Evolutionary conservation across 2,888 invertebrate species (phyloP).

Genomic region (Drosophila anomalata): DNA sequence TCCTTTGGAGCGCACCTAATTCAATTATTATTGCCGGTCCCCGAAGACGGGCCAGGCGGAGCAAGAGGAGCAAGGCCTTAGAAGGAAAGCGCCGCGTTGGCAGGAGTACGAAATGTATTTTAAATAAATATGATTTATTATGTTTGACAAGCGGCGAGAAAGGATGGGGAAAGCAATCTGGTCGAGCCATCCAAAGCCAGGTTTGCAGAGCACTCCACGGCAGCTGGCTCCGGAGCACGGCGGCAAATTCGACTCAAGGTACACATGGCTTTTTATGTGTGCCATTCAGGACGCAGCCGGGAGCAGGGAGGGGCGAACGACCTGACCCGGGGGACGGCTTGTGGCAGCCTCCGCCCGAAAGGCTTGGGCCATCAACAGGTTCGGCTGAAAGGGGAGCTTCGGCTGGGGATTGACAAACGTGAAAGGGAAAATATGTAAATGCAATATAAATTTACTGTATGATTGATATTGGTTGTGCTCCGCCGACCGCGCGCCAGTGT

Average conservation of each 20-base stretch:
- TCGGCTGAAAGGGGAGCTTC: slow-evolving; percentile 14
- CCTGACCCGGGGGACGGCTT: slow-evolving; percentile 50
- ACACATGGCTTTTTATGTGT: slow-evolving; percentile 67
- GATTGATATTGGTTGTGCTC: slow-evolving; percentile 68
- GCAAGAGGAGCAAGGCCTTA: neutral
- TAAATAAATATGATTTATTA: slow-evolving; percentile 78
- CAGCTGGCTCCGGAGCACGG: slow-evolving; percentile 18
- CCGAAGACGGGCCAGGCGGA: neutral
- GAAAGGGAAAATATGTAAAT: slow-evolving; percentile 52
- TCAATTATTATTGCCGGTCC: slow-evolving; percentile 68
- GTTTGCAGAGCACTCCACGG: slow-evolving; percentile 65
- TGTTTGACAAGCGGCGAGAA: slow-evolving; percentile 56
- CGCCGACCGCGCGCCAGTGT: slow-evolving; percentile 21
- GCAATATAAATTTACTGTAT: slow-evolving; percentile 58
- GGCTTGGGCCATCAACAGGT: slow-evolving; percentile 65
- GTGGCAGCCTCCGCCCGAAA: slow-evolving; percentile 28
- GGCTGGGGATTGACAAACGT: slow-evolving; percentile 63
- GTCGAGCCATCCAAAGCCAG: slow-evolving; percentile 58
- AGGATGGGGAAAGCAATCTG: slow-evolving; percentile 51
- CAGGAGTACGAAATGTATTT: slow-evolving; percentile 67
- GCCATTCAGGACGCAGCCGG: neutral
- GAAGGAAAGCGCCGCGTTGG: neutral
- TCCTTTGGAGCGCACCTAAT: slow-evolving; percentile 60
- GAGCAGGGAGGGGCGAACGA: slow-evolving; percentile 5
- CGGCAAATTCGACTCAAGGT: slow-evolving; percentile 69